A percentile compares a stretch with the other conserved stretches of the same genome.
phyloP scores from a whole-genome alignment of 2,888 invertebrate genomes.

The Lasioglossum calceatum region DNA sequence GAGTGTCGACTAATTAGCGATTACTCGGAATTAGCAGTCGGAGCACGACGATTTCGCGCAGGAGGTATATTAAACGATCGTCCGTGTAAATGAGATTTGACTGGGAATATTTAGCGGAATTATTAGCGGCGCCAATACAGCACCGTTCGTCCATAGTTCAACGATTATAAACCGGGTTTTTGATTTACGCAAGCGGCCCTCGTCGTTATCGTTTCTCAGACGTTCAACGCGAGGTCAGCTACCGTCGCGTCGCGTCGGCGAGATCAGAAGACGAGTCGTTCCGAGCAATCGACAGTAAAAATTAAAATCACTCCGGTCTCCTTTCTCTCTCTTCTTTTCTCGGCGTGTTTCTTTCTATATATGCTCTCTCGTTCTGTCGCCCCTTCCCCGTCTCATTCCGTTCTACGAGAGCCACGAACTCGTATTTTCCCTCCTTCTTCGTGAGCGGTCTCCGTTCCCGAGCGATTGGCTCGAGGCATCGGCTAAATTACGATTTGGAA shows the following conservation, averaged over 20 bases:
- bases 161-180: constrained; percentile 11
- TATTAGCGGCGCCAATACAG: constrained; percentile 31
- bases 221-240: constrained; percentile 65
- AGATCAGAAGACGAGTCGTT: constrained; percentile 69
- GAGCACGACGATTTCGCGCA: not conserved
- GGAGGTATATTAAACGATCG: not conserved
- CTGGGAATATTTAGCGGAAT: constrained; percentile 4
- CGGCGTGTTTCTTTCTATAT: not conserved
- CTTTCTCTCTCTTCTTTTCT: not conserved
- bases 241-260: constrained; percentile 63
- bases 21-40: not conserved
- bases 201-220: constrained; percentile 65
- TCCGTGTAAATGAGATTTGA: not conserved
- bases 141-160: constrained; percentile 10
- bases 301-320: constrained; percentile 63
- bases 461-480: constrained; percentile 52
- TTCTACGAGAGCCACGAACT: not conserved
- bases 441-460: not conserved
- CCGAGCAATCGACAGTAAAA: constrained; percentile 66
- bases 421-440: not conserved
- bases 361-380: constrained; percentile 15
- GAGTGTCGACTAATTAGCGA: not conserved
- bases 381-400: not conserved
- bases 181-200: constrained; percentile 60
- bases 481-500: constrained; percentile 69